A percentile compares a stretch with the other conserved stretches of the same genome.
These are phyloP conservation scores for Pyrrhosoma nymphula DNA, from an alignment of 2,888 invertebrate genomes.

Conservation along the genomic window DNA sequence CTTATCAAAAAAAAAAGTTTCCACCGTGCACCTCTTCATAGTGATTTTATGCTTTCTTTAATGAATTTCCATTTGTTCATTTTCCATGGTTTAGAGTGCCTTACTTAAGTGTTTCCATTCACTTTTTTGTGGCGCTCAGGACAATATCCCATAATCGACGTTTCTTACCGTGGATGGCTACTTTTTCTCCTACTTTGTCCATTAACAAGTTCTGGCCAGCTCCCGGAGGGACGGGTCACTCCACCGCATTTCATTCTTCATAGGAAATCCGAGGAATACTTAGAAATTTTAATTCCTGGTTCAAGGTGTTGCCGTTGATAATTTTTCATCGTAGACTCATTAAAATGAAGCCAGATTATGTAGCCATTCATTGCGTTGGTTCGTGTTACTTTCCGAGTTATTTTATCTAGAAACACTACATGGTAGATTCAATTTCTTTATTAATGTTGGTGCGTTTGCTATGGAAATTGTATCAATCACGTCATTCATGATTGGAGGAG, in stretches of 20 bases:
- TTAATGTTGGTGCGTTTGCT: too few species aligned
- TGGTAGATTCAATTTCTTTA: too few species aligned
- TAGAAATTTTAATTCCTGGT: too few species aligned
- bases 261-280: too few species aligned
- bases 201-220: background rate
- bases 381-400: too few species aligned
- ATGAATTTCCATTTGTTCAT: background rate
- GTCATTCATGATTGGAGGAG: too few species aligned
- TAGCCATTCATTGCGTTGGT: too few species aligned
- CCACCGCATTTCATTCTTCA: background rate
- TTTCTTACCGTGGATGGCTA: background rate
- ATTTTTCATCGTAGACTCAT: too few species aligned
- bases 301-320: too few species aligned
- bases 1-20: background rate
- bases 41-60: background rate
- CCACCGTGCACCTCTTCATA: background rate
- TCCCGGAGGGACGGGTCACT: background rate
- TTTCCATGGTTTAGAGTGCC: background rate
- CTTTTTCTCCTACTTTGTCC: background rate
- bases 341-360: too few species aligned
- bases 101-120: background rate
- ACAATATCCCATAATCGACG: background rate
- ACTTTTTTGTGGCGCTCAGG: background rate
- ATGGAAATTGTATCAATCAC: too few species aligned
- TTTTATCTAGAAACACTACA: too few species aligned